These are phyloP conservation scores for Volucella zonaria DNA, from an alignment of 2,888 invertebrate species.

Conservation along the genomic window DNA sequence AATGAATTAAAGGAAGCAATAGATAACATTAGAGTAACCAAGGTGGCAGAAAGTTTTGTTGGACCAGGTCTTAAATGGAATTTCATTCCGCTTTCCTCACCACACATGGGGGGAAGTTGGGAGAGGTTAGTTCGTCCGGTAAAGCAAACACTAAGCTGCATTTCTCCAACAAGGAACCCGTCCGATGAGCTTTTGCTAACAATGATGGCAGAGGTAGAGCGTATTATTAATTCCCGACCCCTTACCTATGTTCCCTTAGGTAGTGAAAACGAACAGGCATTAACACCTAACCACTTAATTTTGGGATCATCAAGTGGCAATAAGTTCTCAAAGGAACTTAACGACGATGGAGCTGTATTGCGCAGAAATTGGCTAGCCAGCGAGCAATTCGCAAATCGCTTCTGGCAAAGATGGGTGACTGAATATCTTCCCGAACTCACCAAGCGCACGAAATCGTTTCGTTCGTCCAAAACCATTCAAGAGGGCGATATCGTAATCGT, in stretches of 20 bases:
- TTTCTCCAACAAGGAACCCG: slow-evolving; percentile 63
- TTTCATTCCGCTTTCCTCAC: slow-evolving; percentile 73
- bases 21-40: no score
- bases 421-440: no score
- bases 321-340: slow-evolving; percentile 7
- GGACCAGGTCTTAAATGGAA: slow-evolving; percentile 65
- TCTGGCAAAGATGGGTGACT: no score
- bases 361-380: slow-evolving; percentile 24
- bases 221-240: slow-evolving; percentile 72
- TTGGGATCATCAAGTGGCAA: slow-evolving; percentile 43
- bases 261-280: slow-evolving; percentile 50
- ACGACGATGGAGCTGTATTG: no score
- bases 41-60: slow-evolving; percentile 26
- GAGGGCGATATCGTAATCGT: no score
- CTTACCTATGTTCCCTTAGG: slow-evolving; percentile 36
- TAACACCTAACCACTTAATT: slow-evolving; percentile 75
- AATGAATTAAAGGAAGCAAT: slow-evolving; percentile 21
- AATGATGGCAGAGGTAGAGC: slow-evolving; percentile 55
- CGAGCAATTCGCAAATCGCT: no score
- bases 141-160: no score
- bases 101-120: slow-evolving; percentile 71
- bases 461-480: no score
- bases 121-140: slow-evolving; percentile 50
- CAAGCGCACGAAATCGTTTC: no score
- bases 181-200: slow-evolving; percentile 65